These are phyloP conservation scores for Phalloptychus januarius DNA, from an alignment of 2,797 vertebrate species.

Conservation along the genomic window DNA sequence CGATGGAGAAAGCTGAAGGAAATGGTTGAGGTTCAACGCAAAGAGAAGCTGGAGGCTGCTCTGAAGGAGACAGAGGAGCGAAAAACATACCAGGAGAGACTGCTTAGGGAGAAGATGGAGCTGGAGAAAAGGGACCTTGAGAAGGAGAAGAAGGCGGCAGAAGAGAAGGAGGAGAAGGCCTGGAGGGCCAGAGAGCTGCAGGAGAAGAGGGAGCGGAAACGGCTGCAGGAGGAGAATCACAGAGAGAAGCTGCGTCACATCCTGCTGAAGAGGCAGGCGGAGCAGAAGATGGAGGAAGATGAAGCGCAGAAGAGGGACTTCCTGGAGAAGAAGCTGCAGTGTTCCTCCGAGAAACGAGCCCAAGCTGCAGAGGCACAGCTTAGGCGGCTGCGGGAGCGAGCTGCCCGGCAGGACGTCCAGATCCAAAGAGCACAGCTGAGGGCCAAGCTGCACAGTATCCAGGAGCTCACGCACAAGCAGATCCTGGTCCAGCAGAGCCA, in stretches of 20 bases:
- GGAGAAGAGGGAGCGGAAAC: constrained; percentile 55
- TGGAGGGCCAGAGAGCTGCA: constrained; percentile 55
- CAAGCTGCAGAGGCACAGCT: constrained; percentile 46
- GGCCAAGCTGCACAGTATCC: constrained; percentile 52
- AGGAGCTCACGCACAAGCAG: constrained; percentile 63
- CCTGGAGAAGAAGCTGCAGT: constrained; percentile 69
- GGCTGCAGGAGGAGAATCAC: constrained; percentile 71
- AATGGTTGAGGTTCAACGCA: constrained; percentile 62
- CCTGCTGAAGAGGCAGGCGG: constrained; percentile 74
- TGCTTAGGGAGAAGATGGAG: constrained; percentile 60
- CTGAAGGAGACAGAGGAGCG: constrained; percentile 54
- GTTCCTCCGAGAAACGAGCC: constrained; percentile 49
- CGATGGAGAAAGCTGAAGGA: constrained; percentile 64
- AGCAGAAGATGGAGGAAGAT: constrained; percentile 75
- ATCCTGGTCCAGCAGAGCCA: constrained; percentile 68
- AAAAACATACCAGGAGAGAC: constrained; percentile 69
- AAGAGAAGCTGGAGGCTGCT: constrained; percentile 39
- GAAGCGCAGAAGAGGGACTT: constrained; percentile 62
- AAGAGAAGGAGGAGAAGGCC: constrained; percentile 62
- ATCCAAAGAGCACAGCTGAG: constrained; percentile 58
- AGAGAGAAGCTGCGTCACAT: constrained; percentile 76
- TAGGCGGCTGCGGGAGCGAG: constrained; percentile 64
- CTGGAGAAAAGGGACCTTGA: constrained; percentile 52
- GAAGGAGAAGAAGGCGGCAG: constrained; percentile 46
- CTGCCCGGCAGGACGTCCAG: constrained; percentile 67